Evolutionary conservation across 1,140 invertebrate genomes (phyloP), one percentile per base, ranked within the genome.

Genomic region (Protaetia brevitarsis): DNA sequence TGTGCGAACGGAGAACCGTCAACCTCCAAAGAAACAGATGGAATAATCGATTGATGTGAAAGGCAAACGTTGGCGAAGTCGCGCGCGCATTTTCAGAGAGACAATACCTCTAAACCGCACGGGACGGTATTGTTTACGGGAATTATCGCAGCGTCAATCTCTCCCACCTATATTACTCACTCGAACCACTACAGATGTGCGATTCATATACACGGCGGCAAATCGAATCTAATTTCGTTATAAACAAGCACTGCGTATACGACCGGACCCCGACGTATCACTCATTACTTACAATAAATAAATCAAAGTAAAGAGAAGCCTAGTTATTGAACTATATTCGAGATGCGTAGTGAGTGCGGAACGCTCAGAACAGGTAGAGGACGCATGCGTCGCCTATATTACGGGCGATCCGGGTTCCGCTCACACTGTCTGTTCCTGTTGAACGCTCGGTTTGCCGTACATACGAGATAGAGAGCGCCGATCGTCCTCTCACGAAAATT

Each of bases 271-370:
- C 41, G 19, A 51, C 41, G 41, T 51, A 51, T 51, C 41, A 51
- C 41, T 51, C 41, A 51, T 51, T 51, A 51, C 41, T 21, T 19
- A 51, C 19, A 51, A 51, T 51, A 51, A 51, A 51, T 51, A 51
- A 51, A 51, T 51, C 41, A 51, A 51, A 51, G 41, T 51, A 23
- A 45, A 51, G 41, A 51, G 41, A 51, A 51, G 41, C 41, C 41
- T 51, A 51, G 41, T 51, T 51, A 51, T 51, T 51, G 41, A 51
- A 51, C 41, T 51, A 51, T 51, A 37, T 13, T 16, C 19, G 41
- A 51, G 41, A 51, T 51, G 41, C 41, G 41, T 51, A 51, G 41
- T 51, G 41, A 19, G 19, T 51, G 26, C 41, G 41, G 41, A 51
- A 51, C 41, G 41, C 19, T 51, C 3, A 23, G 13, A 23, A 23